Evolutionary conservation across 2,797 vertebrate species (phyloP), one percentile per base, ranked within the genome.

Genomic region (Leuciscus waleckii): DNA sequence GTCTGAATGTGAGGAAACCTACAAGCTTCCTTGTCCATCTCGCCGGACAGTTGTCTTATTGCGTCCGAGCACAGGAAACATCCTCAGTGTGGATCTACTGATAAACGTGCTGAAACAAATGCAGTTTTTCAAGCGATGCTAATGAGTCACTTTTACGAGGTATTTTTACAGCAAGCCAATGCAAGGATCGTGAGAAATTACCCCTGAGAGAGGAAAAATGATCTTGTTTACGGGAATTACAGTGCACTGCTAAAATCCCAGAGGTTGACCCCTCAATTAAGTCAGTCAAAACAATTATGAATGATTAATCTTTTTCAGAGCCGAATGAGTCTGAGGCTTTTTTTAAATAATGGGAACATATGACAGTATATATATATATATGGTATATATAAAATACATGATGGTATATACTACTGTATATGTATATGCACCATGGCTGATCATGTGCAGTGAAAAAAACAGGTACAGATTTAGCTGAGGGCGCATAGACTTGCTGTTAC

Each of bases 1-100:
- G 95, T 92, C 89, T 96, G 95, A 96, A 88, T 95, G 94, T 94
- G 94, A 96, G 97, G 96, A 97, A 97, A 94, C 95, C 94, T 93
- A 92, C 90, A 88, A 81, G 94, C 94, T 94, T 95, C 89, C 89
- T 90, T 43, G 75, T 65, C 74, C 78, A 82, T 75, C 79, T 79
- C 68, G 13, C 74, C 56, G 74, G 67, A 78, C 78, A 71, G 82
- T 68, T 39, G 77, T 61, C 76, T 69, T 80, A 67, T 80, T 87
- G 71, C 81, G 83, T 79, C 85, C 58, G 37, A 74, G 49, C 77
- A 90, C 87, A 84, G 89, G 84, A 81, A 88, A 75, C 85, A 21
- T 73, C 21, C 76, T 76, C 35, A 23, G 41, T 87, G 81, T 88
- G 89, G 86, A 80, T 83, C n/a, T 16, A 8, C 84, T 84, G 89